Base-by-base conservation (phyloP, 1,140 invertebrate species). In the Drosophila lini region DNA sequence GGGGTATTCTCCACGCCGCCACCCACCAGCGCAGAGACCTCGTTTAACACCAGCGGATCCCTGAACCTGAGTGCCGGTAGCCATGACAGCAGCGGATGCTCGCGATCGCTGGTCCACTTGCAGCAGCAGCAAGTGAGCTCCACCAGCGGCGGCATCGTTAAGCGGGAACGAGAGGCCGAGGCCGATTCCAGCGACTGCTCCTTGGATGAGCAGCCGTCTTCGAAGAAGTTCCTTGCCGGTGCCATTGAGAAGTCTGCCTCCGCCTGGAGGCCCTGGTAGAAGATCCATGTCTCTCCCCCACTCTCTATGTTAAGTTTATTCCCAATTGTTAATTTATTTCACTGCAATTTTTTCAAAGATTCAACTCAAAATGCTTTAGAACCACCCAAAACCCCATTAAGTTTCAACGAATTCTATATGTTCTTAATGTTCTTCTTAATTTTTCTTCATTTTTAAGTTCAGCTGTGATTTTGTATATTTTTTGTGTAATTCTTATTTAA, bases 61-160 rank as follows among this genome's bases (percentile, higher is more conserved):
- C 59, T 88, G 15, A 89, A 89, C 22, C 55, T 89, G 31, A 90
- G 80, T 28, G 69, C 58, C 2, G 84, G 80, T 19, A 90, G 80
- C 48, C 84, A 88, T n/a, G 85, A 88, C 48, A 75, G 64, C 64
- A 88, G 83, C 68, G 67, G 56, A 73, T 63, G 64, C 57, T 78
- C 83, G 2, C 74, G 80, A 32, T 60, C 80, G 3, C 47, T 78
- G 45, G 58, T 61, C 41, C 63, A 91, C 69, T 71, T 92, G 74
- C 91, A 92, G 63, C 91, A 92, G 52, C 91, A 91, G 62, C 90
- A 92, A 62, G 90, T 92, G 52, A 81, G 78, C 48, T 91, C 90
- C 41, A 91, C 91, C 74, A 92, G 84, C 48, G 88, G 84, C 42
- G 91, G 86, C 53, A 41, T 44, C 36, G 65, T 6, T 13, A 91